Base-by-base conservation (phyloP, 1,140 invertebrate species). In the Phortica variegata region DNA sequence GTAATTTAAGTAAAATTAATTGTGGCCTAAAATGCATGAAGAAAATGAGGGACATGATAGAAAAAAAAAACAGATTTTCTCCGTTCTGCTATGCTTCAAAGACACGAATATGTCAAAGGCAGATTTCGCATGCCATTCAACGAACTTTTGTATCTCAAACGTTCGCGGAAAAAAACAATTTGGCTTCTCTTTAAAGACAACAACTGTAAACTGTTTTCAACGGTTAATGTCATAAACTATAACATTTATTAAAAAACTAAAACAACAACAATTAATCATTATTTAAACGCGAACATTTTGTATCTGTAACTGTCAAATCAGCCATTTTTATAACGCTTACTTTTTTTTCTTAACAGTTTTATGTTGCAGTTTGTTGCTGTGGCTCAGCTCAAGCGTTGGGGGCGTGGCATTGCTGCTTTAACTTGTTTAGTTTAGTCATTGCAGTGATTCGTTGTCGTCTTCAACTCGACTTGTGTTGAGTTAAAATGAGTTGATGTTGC, bases 1-100 rank as follows among this genome's bases (percentile, higher is more conserved):
- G 69, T 61, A 72, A 69, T 69, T 58, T 58, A 55, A 73, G 69
- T 69, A 73, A 73, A 56, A 73, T 72, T 72, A 72, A 73, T 73
- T 72, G 38, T 37, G 23, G 18, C 15, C 13, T 46, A 51, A 51
- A 12, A 51, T 2, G 43, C 49, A 37, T 51, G 38, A 51, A 50
- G 26, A 16, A 10, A 6, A 26, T 26, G 23, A 26, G 23, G n/a
- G n/a, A n/a, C 47, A 57, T 45, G 15, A n/a, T 33, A 18, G n/a
- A 3, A 6, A 12, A 10, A 12, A 33, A 40, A 16, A 19, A 17
- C 18, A 16, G 32, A 37, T 44, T 43, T 42, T 32, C 17, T 43
- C 33, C 16, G 18, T 29, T n/a, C 43, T 58, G 52, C 62, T 48
- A 33, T 40, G 60, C 60, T 56, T 62, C 48, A 58, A 26, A 56